Evolutionary conservation across 2,797 vertebrate species (phyloP).

Genomic region (Botia kubotai): DNA sequence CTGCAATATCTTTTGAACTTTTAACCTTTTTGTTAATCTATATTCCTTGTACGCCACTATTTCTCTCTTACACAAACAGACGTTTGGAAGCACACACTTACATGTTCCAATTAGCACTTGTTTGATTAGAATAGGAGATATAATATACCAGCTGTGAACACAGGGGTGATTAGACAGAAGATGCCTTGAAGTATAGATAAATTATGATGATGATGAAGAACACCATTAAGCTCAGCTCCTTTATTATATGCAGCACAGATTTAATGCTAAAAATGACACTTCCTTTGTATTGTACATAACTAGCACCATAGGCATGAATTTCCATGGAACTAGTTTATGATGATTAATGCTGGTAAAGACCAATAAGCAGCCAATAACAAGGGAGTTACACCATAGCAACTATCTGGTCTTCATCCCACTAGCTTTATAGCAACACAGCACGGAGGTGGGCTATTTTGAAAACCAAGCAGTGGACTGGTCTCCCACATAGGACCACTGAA

Average conservation of each 20-base stretch:
- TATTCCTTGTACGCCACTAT: slow-evolving; percentile 2
- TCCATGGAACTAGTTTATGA: no score
- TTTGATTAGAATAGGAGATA: no score
- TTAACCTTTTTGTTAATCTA: neutral
- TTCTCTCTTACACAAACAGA: slow-evolving; percentile 10
- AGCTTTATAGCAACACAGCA: neutral
- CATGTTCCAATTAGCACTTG: slow-evolving; percentile 23
- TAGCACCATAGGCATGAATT: neutral
- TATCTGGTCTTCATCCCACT: neutral
- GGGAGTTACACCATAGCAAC: neutral
- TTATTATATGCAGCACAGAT: neutral
- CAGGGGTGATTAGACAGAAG: neutral
- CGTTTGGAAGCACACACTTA: neutral
- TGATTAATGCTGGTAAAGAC: no score
- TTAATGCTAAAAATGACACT: neutral
- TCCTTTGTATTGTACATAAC: neutral
- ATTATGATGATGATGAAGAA: neutral
- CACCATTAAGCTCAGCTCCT: neutral
- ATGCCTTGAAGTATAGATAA: slow-evolving; percentile 31
- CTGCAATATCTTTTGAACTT: neutral
- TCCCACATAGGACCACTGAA: neutral
- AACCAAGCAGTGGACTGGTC: neutral
- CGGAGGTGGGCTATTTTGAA: neutral
- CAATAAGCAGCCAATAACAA: no score
- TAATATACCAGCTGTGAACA: neutral